Base-by-base conservation (phyloP, 1,140 invertebrate genomes). In the Dufourea novaeangliae region DNA sequence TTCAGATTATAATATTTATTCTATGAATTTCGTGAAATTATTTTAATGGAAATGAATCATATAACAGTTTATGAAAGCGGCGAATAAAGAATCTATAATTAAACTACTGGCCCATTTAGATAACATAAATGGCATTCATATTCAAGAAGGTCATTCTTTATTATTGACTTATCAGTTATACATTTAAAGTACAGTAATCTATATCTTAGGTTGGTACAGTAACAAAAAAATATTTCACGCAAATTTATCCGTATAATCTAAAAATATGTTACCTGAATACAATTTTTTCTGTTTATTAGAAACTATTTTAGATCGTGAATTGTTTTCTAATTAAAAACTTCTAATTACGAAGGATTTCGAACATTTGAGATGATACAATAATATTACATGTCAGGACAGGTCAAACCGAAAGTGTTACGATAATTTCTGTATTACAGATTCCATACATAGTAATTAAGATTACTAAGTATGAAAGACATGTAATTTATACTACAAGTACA, bases 391-490 rank as follows among this genome's bases (percentile, higher is more conserved):
- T 44, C 14, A 27, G 11, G 12, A 39, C 8, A n/a, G 46, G 44
- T 52, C 29, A 67, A 74, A 74, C 41, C 32, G 22, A 74, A 34
- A 44, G 41, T 41, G 37, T 74, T 32, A 20, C 20, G 66, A 67
- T 74, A 22, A 67, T 74, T 74, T 74, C 66, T 67, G 56, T 74
- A 74, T 63, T 66, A 11, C n/a, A n/a, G n/a, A n/a, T n/a, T n/a
- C n/a, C n/a, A n/a, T n/a, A n/a, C n/a, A n/a, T n/a, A n/a, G n/a
- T n/a, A 4, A n/a, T 32, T 37, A 54, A 67, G 17, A 17, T 56
- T 56, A 12, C 27, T 56, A 56, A 5, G 14, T 56, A 56, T 6
- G 11, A 56, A 5, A 29, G 25, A 56, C 25, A 27, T 29, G 22
- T 8, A 66, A 50, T 66, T 54, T 74, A 66, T n/a, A 61, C 37